Percentiles rank a stretch among this genome's conserved stretches.
These are phyloP conservation scores for Macrotrachela quadricornifera DNA, from an alignment of 1,140 invertebrate species.

Conservation along the genomic window DNA sequence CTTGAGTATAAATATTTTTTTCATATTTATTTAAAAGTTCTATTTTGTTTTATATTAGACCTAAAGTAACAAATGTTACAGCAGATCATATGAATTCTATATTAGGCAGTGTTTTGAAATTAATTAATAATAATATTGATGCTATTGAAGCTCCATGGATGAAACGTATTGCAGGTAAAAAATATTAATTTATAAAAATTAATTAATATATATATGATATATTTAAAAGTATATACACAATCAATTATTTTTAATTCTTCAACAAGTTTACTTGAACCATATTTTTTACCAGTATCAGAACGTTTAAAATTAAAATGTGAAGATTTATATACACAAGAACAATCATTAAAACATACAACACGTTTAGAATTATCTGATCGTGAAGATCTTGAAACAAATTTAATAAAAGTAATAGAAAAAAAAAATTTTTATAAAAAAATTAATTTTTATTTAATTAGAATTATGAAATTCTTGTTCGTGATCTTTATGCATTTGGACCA, in stretches of 20 bases:
- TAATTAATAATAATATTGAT: constrained; percentile 91
- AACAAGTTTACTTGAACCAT: constrained; percentile 32
- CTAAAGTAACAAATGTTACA: constrained; percentile 19
- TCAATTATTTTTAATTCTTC: constrained; percentile 35
- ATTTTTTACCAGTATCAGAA: constrained; percentile 33
- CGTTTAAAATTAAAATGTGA: constrained; percentile 24
- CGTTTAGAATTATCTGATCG: constrained; percentile 38
- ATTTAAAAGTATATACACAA: constrained; percentile 30
- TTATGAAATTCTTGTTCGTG: constrained; percentile 78
- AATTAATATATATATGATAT: too few relatives aligned
- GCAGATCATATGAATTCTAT: constrained; percentile 94
- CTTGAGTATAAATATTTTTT: constrained; percentile 16
- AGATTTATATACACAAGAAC: constrained; percentile 26
- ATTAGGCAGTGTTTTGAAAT: constrained; percentile 74
- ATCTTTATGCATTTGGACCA: constrained; percentile 98
- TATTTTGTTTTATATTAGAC: background rate
- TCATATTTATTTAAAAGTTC: constrained; percentile 6
- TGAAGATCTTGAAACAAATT: constrained; percentile 13
- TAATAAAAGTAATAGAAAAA: constrained; percentile 51
- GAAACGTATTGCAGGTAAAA: constrained; percentile 70
- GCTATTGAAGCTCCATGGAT: constrained; percentile 85
- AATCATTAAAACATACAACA: constrained; percentile 22
- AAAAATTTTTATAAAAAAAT: background rate
- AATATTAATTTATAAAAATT: too few relatives aligned
- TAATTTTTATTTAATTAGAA: constrained; percentile 35